Evolutionary conservation across 2,888 invertebrate genomes (phyloP).

Genomic region (Phortica okadai): DNA sequence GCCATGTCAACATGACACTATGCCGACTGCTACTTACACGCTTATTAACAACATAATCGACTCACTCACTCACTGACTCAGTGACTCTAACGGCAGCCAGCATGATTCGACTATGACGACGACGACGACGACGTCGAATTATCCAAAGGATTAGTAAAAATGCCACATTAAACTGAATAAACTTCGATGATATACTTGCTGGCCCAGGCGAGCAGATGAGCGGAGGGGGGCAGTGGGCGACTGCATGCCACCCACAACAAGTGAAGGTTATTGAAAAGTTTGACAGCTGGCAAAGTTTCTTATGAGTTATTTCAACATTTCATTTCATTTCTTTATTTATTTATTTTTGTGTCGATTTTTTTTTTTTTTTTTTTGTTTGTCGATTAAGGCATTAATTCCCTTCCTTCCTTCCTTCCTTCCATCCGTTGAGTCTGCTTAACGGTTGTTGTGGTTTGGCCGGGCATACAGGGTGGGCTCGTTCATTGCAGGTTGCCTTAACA

Average conservation of each 20-base stretch:
- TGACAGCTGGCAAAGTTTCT: slow-evolving; percentile 30
- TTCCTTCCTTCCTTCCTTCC: background rate
- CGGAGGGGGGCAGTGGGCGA: background rate
- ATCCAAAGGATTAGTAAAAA: slow-evolving; percentile 57
- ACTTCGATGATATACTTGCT: slow-evolving; percentile 35
- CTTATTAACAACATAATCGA: slow-evolving; percentile 25
- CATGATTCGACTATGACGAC: background rate
- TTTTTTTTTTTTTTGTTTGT: background rate
- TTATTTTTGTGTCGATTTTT: slow-evolving; percentile 13
- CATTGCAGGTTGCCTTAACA: slow-evolving; percentile 45
- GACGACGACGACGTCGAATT: slow-evolving; percentile 38
- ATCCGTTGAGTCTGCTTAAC: background rate
- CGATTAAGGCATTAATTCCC: background rate
- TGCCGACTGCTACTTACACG: background rate
- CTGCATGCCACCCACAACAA: background rate
- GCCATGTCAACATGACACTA: slow-evolving; percentile 34
- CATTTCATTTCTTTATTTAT: slow-evolving; percentile 15
- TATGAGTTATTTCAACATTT: background rate
- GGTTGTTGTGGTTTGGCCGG: too few species aligned
- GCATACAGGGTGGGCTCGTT: background rate
- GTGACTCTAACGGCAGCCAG: background rate
- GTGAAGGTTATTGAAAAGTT: slow-evolving; percentile 21
- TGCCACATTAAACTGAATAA: slow-evolving; percentile 58
- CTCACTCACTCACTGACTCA: background rate
- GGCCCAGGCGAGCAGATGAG: background rate